Percentiles rank a stretch among this genome's conserved stretches.
phyloP scores from a whole-genome alignment of 2,113 vertebrate genomes.

The Aspidoscelis tigris region DNA sequence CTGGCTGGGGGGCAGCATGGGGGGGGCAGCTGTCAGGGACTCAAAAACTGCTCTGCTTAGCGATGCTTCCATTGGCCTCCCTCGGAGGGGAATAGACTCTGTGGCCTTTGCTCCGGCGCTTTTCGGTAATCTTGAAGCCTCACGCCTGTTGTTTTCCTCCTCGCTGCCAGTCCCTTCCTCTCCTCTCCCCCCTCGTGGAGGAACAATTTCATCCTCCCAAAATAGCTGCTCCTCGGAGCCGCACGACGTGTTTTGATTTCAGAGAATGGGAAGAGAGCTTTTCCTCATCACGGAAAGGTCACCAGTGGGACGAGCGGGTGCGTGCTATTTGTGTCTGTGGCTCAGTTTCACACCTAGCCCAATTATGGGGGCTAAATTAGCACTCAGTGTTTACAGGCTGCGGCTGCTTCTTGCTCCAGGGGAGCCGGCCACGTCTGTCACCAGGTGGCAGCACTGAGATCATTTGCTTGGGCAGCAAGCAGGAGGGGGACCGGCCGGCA shows the following conservation, averaged over 20 bases:
- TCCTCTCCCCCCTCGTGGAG: not conserved
- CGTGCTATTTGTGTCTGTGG: not conserved
- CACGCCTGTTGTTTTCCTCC: not conserved
- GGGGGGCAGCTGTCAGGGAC: not conserved
- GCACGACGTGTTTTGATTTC: not conserved
- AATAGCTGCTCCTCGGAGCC: conserved; percentile 22
- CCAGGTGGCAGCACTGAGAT: not conserved
- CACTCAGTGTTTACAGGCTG: not conserved
- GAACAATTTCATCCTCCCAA: not conserved
- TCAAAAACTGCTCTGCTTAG: conserved; percentile 29
- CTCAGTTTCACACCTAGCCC: not conserved
- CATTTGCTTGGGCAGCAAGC: not conserved
- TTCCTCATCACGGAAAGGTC: not conserved
- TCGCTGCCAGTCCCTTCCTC: conserved; percentile 7
- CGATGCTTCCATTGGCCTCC: conserved; percentile 26
- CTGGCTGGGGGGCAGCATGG: not conserved
- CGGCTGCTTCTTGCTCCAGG: not conserved
- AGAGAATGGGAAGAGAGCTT: not conserved
- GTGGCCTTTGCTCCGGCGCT: conserved; percentile 13
- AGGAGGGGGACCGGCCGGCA: no score
- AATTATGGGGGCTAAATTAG: not conserved
- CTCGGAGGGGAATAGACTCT: not conserved
- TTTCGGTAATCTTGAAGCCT: not conserved
- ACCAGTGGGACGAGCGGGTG: not conserved
- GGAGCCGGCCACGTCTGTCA: not conserved